These are phyloP conservation scores for Hippoglossus stenolepis DNA, from an alignment of 2,113 vertebrate genomes.

Conservation along the genomic window DNA sequence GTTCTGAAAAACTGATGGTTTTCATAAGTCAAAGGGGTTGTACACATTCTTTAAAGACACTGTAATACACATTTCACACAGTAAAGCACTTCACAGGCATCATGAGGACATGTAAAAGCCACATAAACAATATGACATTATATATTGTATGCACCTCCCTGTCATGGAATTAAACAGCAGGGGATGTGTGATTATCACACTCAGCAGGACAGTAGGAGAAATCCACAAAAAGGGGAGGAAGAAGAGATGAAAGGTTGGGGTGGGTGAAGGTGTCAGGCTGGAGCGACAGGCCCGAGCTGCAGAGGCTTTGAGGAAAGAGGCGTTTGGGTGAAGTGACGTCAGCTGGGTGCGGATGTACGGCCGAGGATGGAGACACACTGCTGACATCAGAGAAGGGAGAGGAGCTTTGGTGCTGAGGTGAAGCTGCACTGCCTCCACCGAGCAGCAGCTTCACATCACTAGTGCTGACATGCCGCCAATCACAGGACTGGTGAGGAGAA, in stretches of 20 bases:
- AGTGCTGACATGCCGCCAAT: background rate
- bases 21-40: no score
- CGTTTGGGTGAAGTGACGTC: background rate
- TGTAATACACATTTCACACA: no score
- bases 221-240: constrained; percentile 23
- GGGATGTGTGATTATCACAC: constrained; percentile 18
- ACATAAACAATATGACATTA: background rate
- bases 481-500: background rate
- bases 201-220: constrained; percentile 19
- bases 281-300: background rate
- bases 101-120: background rate
- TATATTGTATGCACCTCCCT: background rate
- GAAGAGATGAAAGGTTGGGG: background rate
- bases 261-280: background rate
- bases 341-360: background rate
- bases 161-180: background rate
- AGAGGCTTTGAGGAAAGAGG: background rate
- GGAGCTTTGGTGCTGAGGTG: background rate
- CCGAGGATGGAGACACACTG: background rate
- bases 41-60: background rate
- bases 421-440: constrained; percentile 9
- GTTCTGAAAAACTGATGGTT: no score
- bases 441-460: background rate
- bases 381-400: background rate
- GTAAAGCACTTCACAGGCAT: background rate